Conservation (phyloP, 64 coral and sea anemone genomes). For the Montipora foliosa region DNA sequence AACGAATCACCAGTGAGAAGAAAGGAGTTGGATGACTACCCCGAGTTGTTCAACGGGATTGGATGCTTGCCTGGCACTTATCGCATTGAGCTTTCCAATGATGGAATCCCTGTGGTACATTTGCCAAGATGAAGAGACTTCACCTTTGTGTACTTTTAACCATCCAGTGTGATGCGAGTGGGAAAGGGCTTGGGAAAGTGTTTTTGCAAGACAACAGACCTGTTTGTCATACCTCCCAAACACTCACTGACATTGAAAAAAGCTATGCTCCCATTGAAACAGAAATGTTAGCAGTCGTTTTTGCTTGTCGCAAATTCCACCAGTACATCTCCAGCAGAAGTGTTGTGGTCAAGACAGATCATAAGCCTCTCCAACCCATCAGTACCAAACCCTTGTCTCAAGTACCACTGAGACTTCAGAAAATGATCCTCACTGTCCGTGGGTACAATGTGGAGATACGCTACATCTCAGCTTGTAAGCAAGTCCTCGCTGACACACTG, state of each 20-base stretch:
- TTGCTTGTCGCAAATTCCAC: neutral
- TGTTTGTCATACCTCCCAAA: neutral
- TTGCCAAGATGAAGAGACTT: neutral
- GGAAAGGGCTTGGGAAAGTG: constrained; percentile 6
- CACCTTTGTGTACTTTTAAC: no score
- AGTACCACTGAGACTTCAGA: no score
- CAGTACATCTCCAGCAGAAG: neutral
- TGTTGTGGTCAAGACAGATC: neutral
- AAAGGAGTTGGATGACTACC: neutral
- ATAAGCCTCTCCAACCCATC: no score
- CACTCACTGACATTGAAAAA: neutral
- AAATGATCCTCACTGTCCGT: neutral
- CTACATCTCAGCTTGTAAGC: no score
- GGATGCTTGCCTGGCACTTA: constrained; percentile 8
- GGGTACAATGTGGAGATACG: no score
- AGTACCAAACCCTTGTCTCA: no score
- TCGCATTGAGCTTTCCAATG: neutral
- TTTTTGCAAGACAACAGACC: neutral
- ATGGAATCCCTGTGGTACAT: neutral
- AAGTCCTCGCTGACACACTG: no score
- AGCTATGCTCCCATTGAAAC: neutral
- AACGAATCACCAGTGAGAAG: neutral
- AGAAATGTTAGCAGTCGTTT: neutral
- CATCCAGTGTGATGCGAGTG: constrained; percentile 15
- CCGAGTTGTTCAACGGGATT: constrained; percentile 17